These are phyloP conservation scores for Ophion ellenae DNA, from an alignment of 2,888 invertebrate species.

Conservation along the genomic window DNA sequence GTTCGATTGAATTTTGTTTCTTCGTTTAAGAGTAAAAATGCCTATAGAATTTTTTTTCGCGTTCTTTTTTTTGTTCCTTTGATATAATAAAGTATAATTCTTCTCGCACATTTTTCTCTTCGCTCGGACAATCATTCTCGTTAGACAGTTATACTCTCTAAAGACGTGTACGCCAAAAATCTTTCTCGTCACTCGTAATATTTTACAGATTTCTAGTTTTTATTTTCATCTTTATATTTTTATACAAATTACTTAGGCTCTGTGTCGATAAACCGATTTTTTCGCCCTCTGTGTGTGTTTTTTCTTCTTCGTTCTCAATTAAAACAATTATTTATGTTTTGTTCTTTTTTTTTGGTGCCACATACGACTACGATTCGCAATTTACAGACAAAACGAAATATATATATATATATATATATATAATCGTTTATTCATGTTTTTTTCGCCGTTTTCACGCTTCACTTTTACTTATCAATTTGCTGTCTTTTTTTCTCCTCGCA, in stretches of 20 bases:
- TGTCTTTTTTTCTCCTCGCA: slow-evolving; percentile 16
- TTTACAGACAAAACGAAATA: slow-evolving; percentile 38
- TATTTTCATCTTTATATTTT: slow-evolving; percentile 68
- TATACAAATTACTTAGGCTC: slow-evolving; percentile 79
- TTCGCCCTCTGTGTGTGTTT: not conserved
- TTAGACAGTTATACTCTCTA: slow-evolving; percentile 42
- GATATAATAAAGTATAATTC: slow-evolving; percentile 29
- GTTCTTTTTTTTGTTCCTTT: slow-evolving; percentile 35
- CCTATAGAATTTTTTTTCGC: slow-evolving; percentile 54
- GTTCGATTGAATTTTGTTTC: slow-evolving; percentile 32
- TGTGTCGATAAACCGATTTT: slow-evolving; percentile 55
- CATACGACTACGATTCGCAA: slow-evolving; percentile 50
- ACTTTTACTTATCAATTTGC: slow-evolving; percentile 14
- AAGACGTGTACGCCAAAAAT: slow-evolving; percentile 47
- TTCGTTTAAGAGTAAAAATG: slow-evolving; percentile 64
- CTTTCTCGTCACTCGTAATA: slow-evolving; percentile 52
- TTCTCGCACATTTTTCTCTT: slow-evolving; percentile 39
- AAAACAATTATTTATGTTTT: slow-evolving; percentile 32
- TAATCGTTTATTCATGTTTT: not conserved
- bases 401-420: not conserved
- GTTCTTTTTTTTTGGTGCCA: slow-evolving; percentile 22
- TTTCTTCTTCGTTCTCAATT: slow-evolving; percentile 24
- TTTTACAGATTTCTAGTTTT: slow-evolving; percentile 63
- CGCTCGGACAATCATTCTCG: slow-evolving; percentile 14
- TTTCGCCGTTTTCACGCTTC: not conserved